These are phyloP conservation scores for Lasioglossum pauxillum DNA, from an alignment of 2,888 invertebrate species.

Conservation along the genomic window DNA sequence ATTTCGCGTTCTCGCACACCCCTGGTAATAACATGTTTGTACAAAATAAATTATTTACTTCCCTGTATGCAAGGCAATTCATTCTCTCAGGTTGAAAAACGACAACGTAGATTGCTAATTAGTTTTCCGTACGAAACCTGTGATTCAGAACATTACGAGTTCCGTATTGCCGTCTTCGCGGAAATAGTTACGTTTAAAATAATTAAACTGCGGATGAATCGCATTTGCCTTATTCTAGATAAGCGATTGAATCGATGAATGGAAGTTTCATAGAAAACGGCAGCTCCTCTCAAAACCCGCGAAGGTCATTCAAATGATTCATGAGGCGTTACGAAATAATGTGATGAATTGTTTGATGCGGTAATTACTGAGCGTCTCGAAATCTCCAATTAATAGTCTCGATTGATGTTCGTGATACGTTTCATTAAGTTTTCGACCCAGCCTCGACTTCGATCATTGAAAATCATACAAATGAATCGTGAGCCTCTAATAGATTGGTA, in stretches of 20 bases:
- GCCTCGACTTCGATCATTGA: slow-evolving; percentile 34
- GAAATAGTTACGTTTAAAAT: neutral
- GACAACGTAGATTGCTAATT: slow-evolving; percentile 43
- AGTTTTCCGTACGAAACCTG: slow-evolving; percentile 38
- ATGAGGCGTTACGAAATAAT: neutral
- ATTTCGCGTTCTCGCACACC: too few species aligned
- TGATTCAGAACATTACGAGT: slow-evolving; percentile 56
- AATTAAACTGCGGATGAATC: neutral
- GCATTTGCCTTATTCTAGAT: neutral
- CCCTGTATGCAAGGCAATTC: neutral
- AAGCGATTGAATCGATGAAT: neutral
- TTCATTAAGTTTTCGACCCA: slow-evolving; percentile 40
- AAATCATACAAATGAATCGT: slow-evolving; percentile 8
- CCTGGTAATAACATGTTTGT: neutral
- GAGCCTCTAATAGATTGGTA: neutral
- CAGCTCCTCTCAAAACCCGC: neutral
- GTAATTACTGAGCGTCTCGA: slow-evolving; percentile 28
- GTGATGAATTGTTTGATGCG: neutral
- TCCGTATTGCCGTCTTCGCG: neutral
- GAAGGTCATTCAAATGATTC: neutral
- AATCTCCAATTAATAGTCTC: slow-evolving; percentile 28
- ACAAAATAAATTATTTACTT: neutral
- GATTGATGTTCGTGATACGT: slow-evolving; percentile 34
- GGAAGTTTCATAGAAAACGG: neutral
- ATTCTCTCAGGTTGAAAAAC: slow-evolving; percentile 33